A percentile compares a stretch with the other conserved stretches of the same genome.
Evolutionary conservation across 64 coral and sea anemone species (phyloP).

Genomic region (Hydrozoanthus tunicans): DNA sequence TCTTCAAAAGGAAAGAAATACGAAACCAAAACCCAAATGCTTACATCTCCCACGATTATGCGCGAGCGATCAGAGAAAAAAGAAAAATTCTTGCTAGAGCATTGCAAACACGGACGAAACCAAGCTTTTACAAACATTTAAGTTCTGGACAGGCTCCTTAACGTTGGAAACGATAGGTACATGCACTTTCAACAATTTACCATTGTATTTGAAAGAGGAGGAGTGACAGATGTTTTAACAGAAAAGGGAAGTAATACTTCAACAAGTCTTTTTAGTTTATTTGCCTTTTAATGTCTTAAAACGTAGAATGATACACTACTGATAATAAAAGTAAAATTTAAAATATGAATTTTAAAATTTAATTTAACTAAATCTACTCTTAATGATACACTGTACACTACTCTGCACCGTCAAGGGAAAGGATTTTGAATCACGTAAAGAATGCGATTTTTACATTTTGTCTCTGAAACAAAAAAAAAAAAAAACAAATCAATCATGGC

Average conservation of each 20-base stretch:
- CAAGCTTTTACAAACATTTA: background rate
- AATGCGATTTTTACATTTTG: too few relatives aligned
- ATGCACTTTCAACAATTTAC: background rate
- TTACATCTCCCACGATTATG: constrained; percentile 53
- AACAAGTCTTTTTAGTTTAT: background rate
- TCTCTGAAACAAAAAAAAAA: too few relatives aligned
- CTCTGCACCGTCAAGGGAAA: too few relatives aligned
- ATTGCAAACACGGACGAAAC: background rate
- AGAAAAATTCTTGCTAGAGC: constrained; percentile 16
- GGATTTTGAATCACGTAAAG: too few relatives aligned
- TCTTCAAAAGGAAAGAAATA: constrained; percentile 19
- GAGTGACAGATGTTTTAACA: background rate
- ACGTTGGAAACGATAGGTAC: background rate
- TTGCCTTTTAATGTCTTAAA: background rate
- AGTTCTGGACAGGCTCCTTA: constrained; percentile 38
- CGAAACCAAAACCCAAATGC: constrained; percentile 3
- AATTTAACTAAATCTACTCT: too few relatives aligned
- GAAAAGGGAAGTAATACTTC: constrained; percentile 1
- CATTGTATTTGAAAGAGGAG: background rate
- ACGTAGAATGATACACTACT: background rate
- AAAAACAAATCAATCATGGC: background rate
- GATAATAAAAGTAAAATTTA: too few relatives aligned
- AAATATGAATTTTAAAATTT: too few relatives aligned
- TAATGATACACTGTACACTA: too few relatives aligned
- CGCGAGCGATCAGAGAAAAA: background rate